A percentile compares a stretch with the other conserved stretches of the same genome.
Evolutionary conservation across 2,888 invertebrate genomes (phyloP).

Genomic region (Atrina japonica): DNA sequence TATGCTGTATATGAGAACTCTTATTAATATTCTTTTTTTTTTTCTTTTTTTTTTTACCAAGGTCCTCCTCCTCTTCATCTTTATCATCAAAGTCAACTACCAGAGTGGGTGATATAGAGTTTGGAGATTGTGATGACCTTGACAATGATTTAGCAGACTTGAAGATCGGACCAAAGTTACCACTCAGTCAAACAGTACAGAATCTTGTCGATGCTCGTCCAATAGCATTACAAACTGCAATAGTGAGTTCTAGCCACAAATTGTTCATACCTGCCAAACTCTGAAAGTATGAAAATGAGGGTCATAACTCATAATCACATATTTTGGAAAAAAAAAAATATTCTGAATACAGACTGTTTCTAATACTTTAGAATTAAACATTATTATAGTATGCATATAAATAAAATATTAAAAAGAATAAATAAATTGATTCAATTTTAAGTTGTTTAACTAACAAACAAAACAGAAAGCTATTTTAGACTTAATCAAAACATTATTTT

Average conservation of each 20-base stretch:
- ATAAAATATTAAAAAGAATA: too few species aligned
- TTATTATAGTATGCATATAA: not conserved
- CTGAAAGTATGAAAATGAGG: too few species aligned
- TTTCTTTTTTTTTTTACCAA: too few species aligned
- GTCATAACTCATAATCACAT: too few species aligned
- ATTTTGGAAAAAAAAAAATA: too few species aligned
- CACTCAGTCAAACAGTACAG: slow-evolving; percentile 49
- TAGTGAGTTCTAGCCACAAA: slow-evolving; percentile 68
- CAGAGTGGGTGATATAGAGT: slow-evolving; percentile 70
- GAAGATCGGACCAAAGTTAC: slow-evolving; percentile 60
- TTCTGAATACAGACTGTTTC: not conserved
- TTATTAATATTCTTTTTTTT: too few species aligned
- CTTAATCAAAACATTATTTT: too few species aligned
- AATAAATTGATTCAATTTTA: too few species aligned
- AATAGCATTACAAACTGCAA: slow-evolving; percentile 74
- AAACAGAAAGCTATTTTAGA: too few species aligned
- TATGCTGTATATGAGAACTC: too few species aligned
- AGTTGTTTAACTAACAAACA: too few species aligned
- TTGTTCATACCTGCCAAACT: too few species aligned
- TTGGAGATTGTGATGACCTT: slow-evolving; percentile 75
- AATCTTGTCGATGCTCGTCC: slow-evolving; percentile 62
- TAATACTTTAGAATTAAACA: not conserved
- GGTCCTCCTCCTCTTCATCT: slow-evolving; percentile 26
- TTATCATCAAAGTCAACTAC: slow-evolving; percentile 46
- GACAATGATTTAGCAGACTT: slow-evolving; percentile 68